Evolutionary conservation across 2,888 invertebrate genomes (phyloP), one percentile per base, ranked within the genome.

Genomic region (Andrena praecox): DNA sequence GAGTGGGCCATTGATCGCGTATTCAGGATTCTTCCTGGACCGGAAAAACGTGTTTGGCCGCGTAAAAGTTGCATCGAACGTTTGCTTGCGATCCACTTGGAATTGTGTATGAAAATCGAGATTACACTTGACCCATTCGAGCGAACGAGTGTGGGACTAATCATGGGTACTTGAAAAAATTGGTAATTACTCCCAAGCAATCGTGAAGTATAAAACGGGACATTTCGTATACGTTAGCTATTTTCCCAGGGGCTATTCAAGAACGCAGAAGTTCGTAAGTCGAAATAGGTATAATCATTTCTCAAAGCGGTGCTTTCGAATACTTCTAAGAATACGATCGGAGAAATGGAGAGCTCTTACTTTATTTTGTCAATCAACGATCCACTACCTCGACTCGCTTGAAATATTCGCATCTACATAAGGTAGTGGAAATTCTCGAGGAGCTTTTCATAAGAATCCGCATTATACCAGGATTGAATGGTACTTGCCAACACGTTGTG

Each of bases 21-120:
- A 56, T 64, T 62, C 73, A 56, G 64, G 59, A 77, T 74, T 74
- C 74, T 66, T 48, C 33, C n/a, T 24, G 27, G 10, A 20, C 35
- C 74, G 64, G 48, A 77, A 77, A 73, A 48, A 72, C 54, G 54
- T 54, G 20, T 20, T 0, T 59, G 10, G 20, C 33, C 72, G 31
- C 16, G 56, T 60, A 27, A 48, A 50, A 59, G 27, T 54, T 31
- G 10, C 73, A 48, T 62, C 62, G 62, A 62, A 60, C 56, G 24
- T 20, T 60, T 42, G 16, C 33, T 54, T 52, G 12, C 24, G 31
- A 68, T 27, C 31, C 16, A 29, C 62, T 59, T 24, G 33, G 35
- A 33, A 60, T 35, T 24, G 35, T 24, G 16, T n/a, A 33, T 31
- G 48, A 31, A 48, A 60, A 70, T 72, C 62, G 7, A 63, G 27